A percentile compares a stretch with the other conserved stretches of the same genome.
Conservation (phyloP, 2,797 vertebrate genomes). For the Cryptoblepharus egeriae region DNA sequence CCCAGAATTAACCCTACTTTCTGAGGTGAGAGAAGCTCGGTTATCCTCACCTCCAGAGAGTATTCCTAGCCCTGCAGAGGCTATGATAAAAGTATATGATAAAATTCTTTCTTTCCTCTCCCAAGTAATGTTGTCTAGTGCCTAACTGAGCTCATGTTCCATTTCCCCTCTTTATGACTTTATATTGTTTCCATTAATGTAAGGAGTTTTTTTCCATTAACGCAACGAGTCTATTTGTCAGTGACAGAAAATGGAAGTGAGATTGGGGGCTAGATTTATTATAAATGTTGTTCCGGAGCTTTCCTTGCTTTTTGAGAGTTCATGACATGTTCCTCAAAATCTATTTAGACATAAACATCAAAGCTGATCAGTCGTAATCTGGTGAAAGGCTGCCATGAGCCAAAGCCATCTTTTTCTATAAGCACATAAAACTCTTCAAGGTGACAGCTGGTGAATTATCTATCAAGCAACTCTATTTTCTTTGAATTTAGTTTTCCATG, state of each 20-base stretch:
- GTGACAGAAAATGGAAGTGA: slow-evolving; percentile 20
- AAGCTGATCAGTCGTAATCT: slow-evolving; percentile 21
- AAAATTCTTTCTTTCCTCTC: background rate
- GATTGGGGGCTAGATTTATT: slow-evolving; percentile 4
- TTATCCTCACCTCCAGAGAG: too few species aligned
- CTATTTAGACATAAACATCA: slow-evolving; percentile 44
- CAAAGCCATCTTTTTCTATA: slow-evolving; percentile 15
- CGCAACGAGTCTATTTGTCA: background rate
- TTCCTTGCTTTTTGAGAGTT: slow-evolving; percentile 33
- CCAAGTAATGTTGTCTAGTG: background rate
- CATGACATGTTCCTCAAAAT: slow-evolving; percentile 38
- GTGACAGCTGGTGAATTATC: slow-evolving; percentile 13
- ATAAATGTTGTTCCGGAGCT: slow-evolving; percentile 11
- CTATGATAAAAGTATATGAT: too few species aligned
- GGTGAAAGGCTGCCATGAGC: slow-evolving; percentile 29
- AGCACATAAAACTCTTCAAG: slow-evolving; percentile 26
- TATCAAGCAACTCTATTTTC: slow-evolving; percentile 23
- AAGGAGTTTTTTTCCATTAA: background rate
- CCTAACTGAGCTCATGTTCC: background rate
- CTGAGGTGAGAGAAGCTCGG: too few species aligned
- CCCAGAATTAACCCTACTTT: too few species aligned
- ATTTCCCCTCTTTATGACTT: background rate
- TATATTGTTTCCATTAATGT: slow-evolving; percentile 4
- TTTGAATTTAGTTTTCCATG: slow-evolving; percentile 9
- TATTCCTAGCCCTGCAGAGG: too few species aligned